Base-by-base conservation (phyloP, 2,888 invertebrate genomes). In the Luffia ferchaultella region DNA sequence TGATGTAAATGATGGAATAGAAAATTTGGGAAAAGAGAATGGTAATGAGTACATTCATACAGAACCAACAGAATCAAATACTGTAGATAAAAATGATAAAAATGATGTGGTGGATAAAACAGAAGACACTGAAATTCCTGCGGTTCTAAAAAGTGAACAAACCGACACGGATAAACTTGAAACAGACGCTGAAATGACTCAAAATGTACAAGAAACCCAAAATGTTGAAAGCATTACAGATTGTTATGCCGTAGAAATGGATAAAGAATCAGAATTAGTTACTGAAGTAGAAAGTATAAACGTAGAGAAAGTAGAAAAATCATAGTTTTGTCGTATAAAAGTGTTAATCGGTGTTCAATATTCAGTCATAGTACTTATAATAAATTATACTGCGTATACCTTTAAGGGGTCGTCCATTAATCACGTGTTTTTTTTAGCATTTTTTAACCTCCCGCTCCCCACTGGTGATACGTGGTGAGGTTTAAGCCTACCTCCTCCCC, bases 71-170 rank as follows among this genome's bases (percentile, higher is more conserved):
- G 20, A 48, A 43, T n/a, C 16, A 41, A 43, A 50, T 1, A 20
- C n/a, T 18, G 48, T 16, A 40, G 44, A 18, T 30, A 18, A 19
- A 46, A 47, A 47, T 42, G 17, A 43, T 17, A 41, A 16, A 50
- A 40, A 41, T 47, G 45, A 18, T 19, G 50, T 20, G 16, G 40
- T 42, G 18, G 47, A 50, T 17, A 16, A 49, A 48, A 53, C 52
- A 53, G 52, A 50, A 49, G 42, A 42, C 56, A 58, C 55, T 41
- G 45, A 51, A 58, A 57, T 45, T 45, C 17, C 44, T 51, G 16
- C 17, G 45, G 42, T 50, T 17, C 44, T 48, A 45, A 55, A 54
- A 43, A 42, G 42, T 40, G 20, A 47, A 30, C 42, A 40, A 41
- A 45, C 18, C 20, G 50, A 30, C 18, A 50, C 44, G 42, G 46